Evolutionary conservation across 2,113 vertebrate species (phyloP), one percentile per base, ranked within the genome.

Genomic region (Dromaius novaehollandiae): DNA sequence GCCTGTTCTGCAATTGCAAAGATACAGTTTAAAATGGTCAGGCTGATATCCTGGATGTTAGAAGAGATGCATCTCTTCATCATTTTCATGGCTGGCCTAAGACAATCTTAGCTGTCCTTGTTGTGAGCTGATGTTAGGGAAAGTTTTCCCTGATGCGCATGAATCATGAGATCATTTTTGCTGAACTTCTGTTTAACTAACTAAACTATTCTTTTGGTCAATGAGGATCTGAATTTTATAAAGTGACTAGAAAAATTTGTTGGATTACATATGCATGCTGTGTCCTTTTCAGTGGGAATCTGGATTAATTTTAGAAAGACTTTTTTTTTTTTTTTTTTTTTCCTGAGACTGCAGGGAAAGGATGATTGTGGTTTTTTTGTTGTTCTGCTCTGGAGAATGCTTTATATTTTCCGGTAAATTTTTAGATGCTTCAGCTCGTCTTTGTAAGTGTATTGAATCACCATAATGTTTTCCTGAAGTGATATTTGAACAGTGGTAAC

Each of bases 1-100:
- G 10, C 0, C 0, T 30, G 11, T 81, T 78, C 30, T 75, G 40
- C 34, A 34, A 1, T 42, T 81, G 42, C 20, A n/a, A 38, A 48
- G 36, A 9, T 9, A 25, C 11, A 25, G 2, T 77, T 83, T 16
- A 71, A 71, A 88, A 7, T 22, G 18, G 13, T 53, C 82, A 11
- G 26, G 25, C 46, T 89, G 34, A 4, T 71, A 53, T 58, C 15
- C 55, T 32, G 17, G 28, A 32, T 58, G 17, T 32, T 58, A 32
- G 55, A 32, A 30, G 28, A 46, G 44, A 46, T 46, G 44, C 28
- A 32, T 58, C 30, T 58, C 55, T 56, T 12, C 19, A 9, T 32
- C 30, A 11, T 34, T 34, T 34, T 30, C 17, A 58, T 34, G 30
- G 30, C 55, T 30, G 30, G 14, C 56, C 56, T 19, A 34, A 18